Base-by-base conservation (phyloP, 2,797 vertebrate genomes). In the Rhinatrema bivittatum region DNA sequence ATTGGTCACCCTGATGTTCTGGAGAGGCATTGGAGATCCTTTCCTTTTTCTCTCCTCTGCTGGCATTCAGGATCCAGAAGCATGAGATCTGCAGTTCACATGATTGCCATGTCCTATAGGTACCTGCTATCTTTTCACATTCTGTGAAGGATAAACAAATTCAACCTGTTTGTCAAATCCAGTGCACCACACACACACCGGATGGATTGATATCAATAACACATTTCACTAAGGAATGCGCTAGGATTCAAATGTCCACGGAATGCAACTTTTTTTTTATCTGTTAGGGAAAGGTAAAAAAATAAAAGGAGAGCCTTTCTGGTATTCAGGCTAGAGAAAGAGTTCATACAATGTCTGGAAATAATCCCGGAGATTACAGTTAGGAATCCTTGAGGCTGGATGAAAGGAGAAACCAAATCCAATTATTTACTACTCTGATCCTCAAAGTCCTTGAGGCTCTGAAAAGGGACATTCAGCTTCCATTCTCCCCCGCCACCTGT, bases 361-460 rank as follows among this genome's bases (percentile, higher is more conserved):
- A 36, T 84, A 86, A 88, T 86, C 85, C 70, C 3, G 47, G 54
- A 52, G 72, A 77, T 68, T 85, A 82, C 79, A 77, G 79, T n/a
- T 62, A 49, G 67, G 74, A 63, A 73, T 68, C 50, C 71, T 69
- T 74, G 78, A 80, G 33, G 56, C 70, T 78, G 65, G 41, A 62
- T 67, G 67, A 70, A 67, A 65, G 53, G 42, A 60, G 46, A 36
- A 32, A 61, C 65, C 12, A 87, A 87, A 87, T 80, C 85, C 80
- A 48, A 80, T 88, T 86, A 87, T 70, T 39, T 36, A 39, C 57
- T 61, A 68, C 50, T 30, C 25, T 34, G 32, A 36, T 19, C 33
- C 38, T 20, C 20, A 16, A 12, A 32, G 12, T 13, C 13, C 7
- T 33, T n/a, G n/a, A n/a, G n/a, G n/a, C n/a, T n/a, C n/a, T n/a